Base-by-base conservation (phyloP, 2,888 invertebrate genomes). In the Tenthredo mesomela region DNA sequence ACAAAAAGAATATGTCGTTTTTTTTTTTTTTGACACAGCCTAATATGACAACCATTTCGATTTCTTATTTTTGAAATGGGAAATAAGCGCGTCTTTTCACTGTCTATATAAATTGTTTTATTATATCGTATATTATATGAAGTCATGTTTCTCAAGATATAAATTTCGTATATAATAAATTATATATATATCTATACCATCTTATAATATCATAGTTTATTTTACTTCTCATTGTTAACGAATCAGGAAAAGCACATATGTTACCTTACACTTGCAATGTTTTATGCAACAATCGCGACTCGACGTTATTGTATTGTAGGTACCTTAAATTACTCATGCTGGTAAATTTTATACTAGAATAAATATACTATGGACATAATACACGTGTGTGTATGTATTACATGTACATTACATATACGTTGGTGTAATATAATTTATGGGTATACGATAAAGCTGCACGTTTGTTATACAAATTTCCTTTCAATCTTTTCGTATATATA, bases 61-160 rank as follows among this genome's bases (percentile, higher is more conserved):
- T 77, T 54, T n/a, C 77, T 54, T 77, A 50, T 77, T 54, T 77
- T 54, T 18, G n/a, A 54, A 18, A 77, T 77, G 21, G 21, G 50
- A 77, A 77, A 77, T 67, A n/a, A 18, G 10, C 61, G 61, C 25
- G 10, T 5, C 25, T 25, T 25, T 61, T 12, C 9, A 25, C 25
- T 12, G 61, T 0, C 25, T 12, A 25, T 0, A 25, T 61, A 61
- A 7, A 61, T 61, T 61, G 25, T 3, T 61, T 61, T 12, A 61
- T 61, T 25, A 61, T 25, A 25, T 25, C 9, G 10, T 61, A 12
- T 2, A 4, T 33, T 33, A 33, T 25, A 61, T 25, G 3, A 25
- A 61, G 25, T n/a, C n/a, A n/a, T 61, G 12, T 25, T 61, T 0
- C 61, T 61, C 25, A 0, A 12, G 12, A 61, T 61, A 61, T 25